phyloP scores from a whole-genome alignment of 2,888 invertebrate species.

The Actias luna region DNA sequence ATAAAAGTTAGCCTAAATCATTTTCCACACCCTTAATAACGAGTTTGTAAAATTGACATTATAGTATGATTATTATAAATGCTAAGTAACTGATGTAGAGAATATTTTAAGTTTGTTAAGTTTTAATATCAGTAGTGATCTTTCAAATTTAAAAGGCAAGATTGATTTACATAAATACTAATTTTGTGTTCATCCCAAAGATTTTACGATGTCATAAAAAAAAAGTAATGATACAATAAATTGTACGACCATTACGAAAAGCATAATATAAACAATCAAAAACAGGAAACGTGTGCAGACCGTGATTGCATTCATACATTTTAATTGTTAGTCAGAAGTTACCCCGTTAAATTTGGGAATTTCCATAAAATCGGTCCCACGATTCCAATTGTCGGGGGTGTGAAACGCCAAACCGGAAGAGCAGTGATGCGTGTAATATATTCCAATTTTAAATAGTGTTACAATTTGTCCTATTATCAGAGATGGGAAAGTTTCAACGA shows the following conservation, averaged over 20 bases:
- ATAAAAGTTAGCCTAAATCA: no score
- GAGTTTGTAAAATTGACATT: no score
- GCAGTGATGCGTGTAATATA: conserved; percentile 68
- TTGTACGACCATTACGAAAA: neutral
- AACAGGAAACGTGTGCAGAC: conserved; percentile 40
- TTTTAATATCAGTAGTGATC: neutral
- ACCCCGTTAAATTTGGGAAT: conserved; percentile 54
- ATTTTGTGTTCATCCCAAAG: no score
- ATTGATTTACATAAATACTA: no score
- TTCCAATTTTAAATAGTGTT: conserved; percentile 56
- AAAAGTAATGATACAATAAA: neutral
- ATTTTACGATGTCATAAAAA: neutral
- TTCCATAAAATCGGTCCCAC: conserved; percentile 78
- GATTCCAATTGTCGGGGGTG: conserved; percentile 50
- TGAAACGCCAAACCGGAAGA: conserved; percentile 53
- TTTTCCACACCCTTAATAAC: no score
- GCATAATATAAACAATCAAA: conserved; percentile 15
- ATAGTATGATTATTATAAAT: no score
- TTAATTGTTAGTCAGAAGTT: conserved; percentile 56
- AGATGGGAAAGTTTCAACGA: neutral
- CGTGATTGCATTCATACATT: conserved; percentile 52
- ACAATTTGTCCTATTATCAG: neutral
- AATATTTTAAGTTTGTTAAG: neutral
- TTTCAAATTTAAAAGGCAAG: no score
- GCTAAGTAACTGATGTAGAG: no score